These are phyloP conservation scores for Peromyscus polionotus DNA, from an alignment of 2,113 vertebrate genomes.

Conservation along the genomic window DNA sequence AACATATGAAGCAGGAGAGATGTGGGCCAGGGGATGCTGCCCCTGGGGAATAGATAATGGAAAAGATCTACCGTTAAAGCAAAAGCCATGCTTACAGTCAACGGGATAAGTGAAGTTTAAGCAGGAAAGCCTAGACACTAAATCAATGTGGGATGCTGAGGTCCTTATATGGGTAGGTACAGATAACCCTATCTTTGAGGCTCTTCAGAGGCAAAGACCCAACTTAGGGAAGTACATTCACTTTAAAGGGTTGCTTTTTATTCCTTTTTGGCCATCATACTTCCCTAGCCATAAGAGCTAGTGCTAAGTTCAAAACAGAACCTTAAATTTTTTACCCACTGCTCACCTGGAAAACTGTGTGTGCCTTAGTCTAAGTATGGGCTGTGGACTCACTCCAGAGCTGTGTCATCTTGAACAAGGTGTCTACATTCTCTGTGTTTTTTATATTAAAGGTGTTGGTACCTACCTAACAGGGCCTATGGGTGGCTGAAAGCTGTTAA, in stretches of 20 bases:
- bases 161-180: not conserved
- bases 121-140: conserved; percentile 79
- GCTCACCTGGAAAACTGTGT: not conserved
- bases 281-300: conserved; percentile 67
- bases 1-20: conserved; percentile 77
- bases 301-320: conserved; percentile 15
- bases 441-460: not conserved
- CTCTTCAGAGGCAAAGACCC: conserved; percentile 85
- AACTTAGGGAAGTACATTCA: conserved; percentile 71
- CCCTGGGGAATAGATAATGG: conserved; percentile 85
- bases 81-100: conserved; percentile 77
- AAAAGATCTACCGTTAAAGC: conserved; percentile 82
- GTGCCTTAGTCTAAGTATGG: not conserved
- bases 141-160: conserved; percentile 75
- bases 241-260: conserved; percentile 60
- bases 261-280: conserved; percentile 64
- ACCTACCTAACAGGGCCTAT: too few relatives aligned
- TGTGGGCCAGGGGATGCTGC: conserved; percentile 80
- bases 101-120: conserved; percentile 79
- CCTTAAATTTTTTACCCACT: not conserved
- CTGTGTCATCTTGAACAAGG: not conserved
- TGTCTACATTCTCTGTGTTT: not conserved
- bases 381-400: not conserved
- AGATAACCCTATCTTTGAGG: not conserved
- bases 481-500: not conserved